Percentiles rank a stretch among this genome's conserved stretches.
Evolutionary conservation across 2,888 invertebrate species (phyloP).

Genomic region (Drosophila borealis): DNA sequence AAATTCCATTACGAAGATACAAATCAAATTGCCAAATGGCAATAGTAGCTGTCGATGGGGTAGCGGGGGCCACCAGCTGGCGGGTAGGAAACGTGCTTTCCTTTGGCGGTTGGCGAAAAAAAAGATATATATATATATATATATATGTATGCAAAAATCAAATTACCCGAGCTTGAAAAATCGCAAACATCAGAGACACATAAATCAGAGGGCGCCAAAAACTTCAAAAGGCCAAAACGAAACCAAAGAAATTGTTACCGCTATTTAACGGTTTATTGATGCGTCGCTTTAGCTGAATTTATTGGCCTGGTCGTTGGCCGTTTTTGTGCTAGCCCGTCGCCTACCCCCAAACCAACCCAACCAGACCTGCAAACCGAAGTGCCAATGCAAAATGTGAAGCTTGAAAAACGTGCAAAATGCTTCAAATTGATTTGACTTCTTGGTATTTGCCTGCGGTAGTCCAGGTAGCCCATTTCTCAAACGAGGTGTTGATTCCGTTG

Average conservation of each 20-base stretch:
- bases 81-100: no score
- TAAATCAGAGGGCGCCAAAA: slow-evolving; percentile 62
- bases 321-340: slow-evolving; percentile 13
- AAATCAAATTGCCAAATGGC: slow-evolving; percentile 70
- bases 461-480: slow-evolving; percentile 51
- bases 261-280: slow-evolving; percentile 81
- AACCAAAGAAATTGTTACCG: slow-evolving; percentile 74
- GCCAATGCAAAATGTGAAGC: slow-evolving; percentile 53
- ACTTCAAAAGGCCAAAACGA: slow-evolving; percentile 53
- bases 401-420: slow-evolving; percentile 57
- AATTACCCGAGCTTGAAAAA: slow-evolving; percentile 74
- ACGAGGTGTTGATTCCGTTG: slow-evolving; percentile 28
- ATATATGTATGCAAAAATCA: slow-evolving; percentile 63
- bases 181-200: slow-evolving; percentile 79
- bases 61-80: not conserved
- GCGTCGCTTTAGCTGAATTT: slow-evolving; percentile 74
- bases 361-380: slow-evolving; percentile 6
- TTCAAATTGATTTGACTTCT: slow-evolving; percentile 55
- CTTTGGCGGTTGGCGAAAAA: slow-evolving; percentile 26
- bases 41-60: not conserved
- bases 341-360: not conserved
- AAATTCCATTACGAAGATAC: slow-evolving; percentile 76
- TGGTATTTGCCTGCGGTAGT: slow-evolving; percentile 38
- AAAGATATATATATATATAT: slow-evolving; percentile 23
- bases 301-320: slow-evolving; percentile 70